Evolutionary conservation across 2,888 invertebrate species (phyloP).

Genomic region (Scelioninae gen. 1): DNA sequence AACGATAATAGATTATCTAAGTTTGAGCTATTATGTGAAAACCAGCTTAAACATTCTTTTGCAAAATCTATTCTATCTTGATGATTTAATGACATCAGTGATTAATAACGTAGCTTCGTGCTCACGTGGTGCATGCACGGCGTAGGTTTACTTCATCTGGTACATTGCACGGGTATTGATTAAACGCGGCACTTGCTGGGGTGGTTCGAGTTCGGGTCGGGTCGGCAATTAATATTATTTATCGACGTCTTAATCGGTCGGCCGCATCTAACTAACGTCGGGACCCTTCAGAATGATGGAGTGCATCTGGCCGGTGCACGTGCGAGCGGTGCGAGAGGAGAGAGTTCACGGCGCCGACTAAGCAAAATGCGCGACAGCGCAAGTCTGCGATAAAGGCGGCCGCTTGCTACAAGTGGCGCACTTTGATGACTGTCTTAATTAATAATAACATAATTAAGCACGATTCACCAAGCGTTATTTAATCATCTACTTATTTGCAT

Average conservation of each 20-base stretch:
- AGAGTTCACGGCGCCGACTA: conserved; percentile 60
- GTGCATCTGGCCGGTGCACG: conserved; percentile 67
- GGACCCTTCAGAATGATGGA: conserved; percentile 70
- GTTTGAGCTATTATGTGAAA: conserved; percentile 55
- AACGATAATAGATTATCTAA: conserved; percentile 48
- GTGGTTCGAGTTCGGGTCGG: conserved; percentile 71
- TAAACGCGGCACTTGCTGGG: conserved; percentile 79
- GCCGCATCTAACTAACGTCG: conserved; percentile 80
- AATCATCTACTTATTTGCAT: conserved; percentile 41
- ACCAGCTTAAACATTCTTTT: conserved; percentile 62
- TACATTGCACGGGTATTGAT: conserved; percentile 81
- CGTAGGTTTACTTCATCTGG: conserved; percentile 74
- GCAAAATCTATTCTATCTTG: conserved; percentile 57
- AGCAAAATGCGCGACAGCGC: conserved; percentile 68
- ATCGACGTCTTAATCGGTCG: conserved; percentile 83
- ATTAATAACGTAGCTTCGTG: conserved; percentile 62
- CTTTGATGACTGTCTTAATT: conserved; percentile 51
- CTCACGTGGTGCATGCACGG: conserved; percentile 63
- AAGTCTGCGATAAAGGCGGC: conserved; percentile 56
- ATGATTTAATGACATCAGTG: conserved; percentile 67
- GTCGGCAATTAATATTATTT: conserved; percentile 84
- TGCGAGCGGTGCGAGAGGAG: conserved; percentile 58
- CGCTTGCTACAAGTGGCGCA: conserved; percentile 28
- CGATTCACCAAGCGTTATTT: conserved; percentile 36
- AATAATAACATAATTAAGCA: conserved; percentile 65